phyloP scores from a whole-genome alignment of 2,113 vertebrate genomes.

The Glaucidium brasilianum region DNA sequence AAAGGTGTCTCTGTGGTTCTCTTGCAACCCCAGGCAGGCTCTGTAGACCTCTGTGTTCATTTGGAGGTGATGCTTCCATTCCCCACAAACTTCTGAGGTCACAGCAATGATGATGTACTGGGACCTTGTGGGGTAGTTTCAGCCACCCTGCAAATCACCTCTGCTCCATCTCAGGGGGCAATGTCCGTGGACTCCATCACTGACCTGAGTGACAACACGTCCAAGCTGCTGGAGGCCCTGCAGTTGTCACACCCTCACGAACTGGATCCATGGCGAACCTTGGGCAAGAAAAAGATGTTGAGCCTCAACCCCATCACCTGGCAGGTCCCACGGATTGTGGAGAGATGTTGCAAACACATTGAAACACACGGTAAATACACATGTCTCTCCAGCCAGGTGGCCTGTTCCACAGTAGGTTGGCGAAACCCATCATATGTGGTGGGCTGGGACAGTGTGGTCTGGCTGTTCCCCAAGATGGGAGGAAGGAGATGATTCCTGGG shows the following conservation, averaged over 20 bases:
- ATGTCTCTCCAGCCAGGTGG: rapidly evolving
- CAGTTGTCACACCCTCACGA: conserved; percentile 88
- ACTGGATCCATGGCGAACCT: conserved; percentile 76
- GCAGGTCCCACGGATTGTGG: conserved; percentile 89
- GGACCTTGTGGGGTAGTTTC: not conserved
- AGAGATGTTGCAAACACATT: conserved; percentile 88
- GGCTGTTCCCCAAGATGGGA: too few relatives aligned
- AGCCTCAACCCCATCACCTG: conserved; percentile 90
- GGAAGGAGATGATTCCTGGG: not conserved
- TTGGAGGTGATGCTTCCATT: not conserved
- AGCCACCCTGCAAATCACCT: not conserved
- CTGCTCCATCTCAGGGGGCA: conserved; percentile 76
- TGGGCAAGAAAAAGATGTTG: conserved; percentile 73
- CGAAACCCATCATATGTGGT: rapidly evolving
- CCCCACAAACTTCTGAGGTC: not conserved
- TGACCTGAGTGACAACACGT: conserved; percentile 85
- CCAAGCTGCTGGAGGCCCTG: conserved; percentile 87
- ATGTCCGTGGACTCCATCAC: conserved; percentile 89
- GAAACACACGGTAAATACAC: conserved; percentile 77
- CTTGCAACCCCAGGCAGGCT: not conserved
- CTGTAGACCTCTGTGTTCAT: not conserved
- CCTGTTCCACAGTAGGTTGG: rapidly evolving
- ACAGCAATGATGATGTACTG: rapidly evolving
- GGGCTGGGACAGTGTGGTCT: not conserved
- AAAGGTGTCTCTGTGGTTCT: not conserved